Evolutionary conservation across 2,797 vertebrate genomes (phyloP).

Genomic region (Harpagifer antarcticus): DNA sequence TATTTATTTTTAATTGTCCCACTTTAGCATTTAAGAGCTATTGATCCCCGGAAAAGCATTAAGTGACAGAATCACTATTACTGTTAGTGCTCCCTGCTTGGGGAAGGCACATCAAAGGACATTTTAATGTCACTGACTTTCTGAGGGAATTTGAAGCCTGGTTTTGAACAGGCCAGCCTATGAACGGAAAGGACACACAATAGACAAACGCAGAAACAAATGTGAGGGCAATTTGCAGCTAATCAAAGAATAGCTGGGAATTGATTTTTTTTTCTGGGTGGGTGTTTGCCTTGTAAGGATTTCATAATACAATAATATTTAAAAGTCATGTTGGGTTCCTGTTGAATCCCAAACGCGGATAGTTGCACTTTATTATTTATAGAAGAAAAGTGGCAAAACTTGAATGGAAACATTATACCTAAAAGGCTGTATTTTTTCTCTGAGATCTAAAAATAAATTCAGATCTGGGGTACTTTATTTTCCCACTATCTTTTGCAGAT

Average conservation of each 20-base stretch:
- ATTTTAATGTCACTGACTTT: slow-evolving; percentile 99
- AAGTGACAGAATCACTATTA: slow-evolving; percentile 98
- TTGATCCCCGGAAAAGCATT: slow-evolving; percentile 98
- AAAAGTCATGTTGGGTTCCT: slow-evolving; percentile 87
- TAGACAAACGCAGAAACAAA: slow-evolving; percentile 96
- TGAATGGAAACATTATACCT: background rate
- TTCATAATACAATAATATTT: slow-evolving; percentile 90
- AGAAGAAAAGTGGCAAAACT: slow-evolving; percentile 4
- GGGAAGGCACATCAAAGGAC: slow-evolving; percentile 99
- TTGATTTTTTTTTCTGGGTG: slow-evolving; percentile 90
- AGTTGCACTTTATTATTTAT: slow-evolving; percentile 48
- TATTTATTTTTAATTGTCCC: slow-evolving; percentile 99
- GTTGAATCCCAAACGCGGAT: slow-evolving; percentile 60
- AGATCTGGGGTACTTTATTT: slow-evolving; percentile 16
- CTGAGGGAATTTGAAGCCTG: slow-evolving; percentile 97
- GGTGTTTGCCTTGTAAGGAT: slow-evolving; percentile 90
- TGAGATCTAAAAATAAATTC: background rate
- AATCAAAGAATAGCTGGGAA: slow-evolving; percentile 94
- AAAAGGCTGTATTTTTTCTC: slow-evolving; percentile 11
- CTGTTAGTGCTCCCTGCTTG: slow-evolving; percentile 98
- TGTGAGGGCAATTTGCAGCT: slow-evolving; percentile 94
- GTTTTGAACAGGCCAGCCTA: slow-evolving; percentile 93
- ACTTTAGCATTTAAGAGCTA: slow-evolving; percentile 99
- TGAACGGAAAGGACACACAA: slow-evolving; percentile 97
- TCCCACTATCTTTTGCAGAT: slow-evolving; percentile 40